Evolutionary conservation across 2,113 vertebrate species (phyloP), one percentile per base, ranked within the genome.

Genomic region (Takifugu bimaculatus): DNA sequence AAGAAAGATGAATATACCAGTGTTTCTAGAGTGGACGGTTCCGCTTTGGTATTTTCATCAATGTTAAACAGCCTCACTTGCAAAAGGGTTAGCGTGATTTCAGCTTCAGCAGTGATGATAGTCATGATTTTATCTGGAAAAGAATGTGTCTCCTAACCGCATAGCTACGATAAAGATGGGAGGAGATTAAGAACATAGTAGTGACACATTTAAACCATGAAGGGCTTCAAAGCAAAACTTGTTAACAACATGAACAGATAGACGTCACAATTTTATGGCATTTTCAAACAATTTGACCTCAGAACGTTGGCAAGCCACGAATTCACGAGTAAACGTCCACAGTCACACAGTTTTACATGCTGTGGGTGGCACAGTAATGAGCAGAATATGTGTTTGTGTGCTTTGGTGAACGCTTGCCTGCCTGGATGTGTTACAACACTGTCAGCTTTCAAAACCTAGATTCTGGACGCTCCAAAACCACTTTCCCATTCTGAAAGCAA

Each of bases 401-500:
- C 2, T 28, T 67, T 47, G 70, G 7, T 48, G 54, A 54, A 2
- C 57, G 29, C 20, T 14, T 57, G 26, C 57, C 39, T 54, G 39
- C 54, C n/a, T 50, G 58, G 52, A 54, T 49, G 63, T n/a, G 54
- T 54, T 32, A 52, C 6, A 29, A 52, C 51, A 48, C 29, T 35
- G 61, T 57, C 25, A 27, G 13, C 49, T 74, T 59, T 51, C 13
- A 27, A 59, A 79, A 58, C 25, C 52, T 15, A 20, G 59, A 66
- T 10, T 43, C 43, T 10, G 1, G 43, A 2, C 27, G 20, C 20
- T 20, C 20, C 20, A 20, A 20, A 5, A 57, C 26, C 79, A 71
- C 73, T 73, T 78, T 79, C 68, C 75, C 47, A 65, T 77, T 72
- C 73, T 68, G 32, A 71, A 75, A 81, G 65, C 72, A 1, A 54